Base-by-base conservation (phyloP, 2,797 vertebrate species). In the Arnoldichthys spilopterus region DNA sequence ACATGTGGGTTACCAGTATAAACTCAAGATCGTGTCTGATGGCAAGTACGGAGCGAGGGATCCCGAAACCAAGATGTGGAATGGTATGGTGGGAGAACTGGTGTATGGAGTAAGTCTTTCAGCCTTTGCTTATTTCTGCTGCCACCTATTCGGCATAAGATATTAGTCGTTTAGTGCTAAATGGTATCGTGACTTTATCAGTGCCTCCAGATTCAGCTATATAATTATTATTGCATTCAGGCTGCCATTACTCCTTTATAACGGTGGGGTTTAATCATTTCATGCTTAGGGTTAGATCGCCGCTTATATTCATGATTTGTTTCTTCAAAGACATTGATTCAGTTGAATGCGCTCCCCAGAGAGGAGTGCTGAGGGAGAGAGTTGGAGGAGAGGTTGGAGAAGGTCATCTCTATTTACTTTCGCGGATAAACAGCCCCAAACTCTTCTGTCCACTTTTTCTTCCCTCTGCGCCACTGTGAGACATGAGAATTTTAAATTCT, bases 1-100 rank as follows among this genome's bases (percentile, higher is more conserved):
- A 83, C 98, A 99, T 0, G 98, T 99, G 82, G 95, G 97, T 85
- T 98, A 98, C 87, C 95, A 96, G 82, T 99, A 99, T 91, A 95
- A 96, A 47, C 93, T 99, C 74, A 97, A 98, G 91, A 92, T 99
- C 0, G 98, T 99, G 75, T 93, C 95, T 0, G 98, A 99, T 9
- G 97, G 97, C 30, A 99, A 99, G 81, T 99, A 99, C 0, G 98
- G 98, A 72, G 98, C 98, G 53, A 92, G 93, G 16, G 97, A 99
- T 84, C 93, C 96, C 0, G 98, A 99, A 22, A 96, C 93, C 70
- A 99, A 98, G 87, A 96, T 96, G 32, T 99, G 98, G 98, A 99
- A 99, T 0, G 98, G 98, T 87, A 99, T 99, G 97, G 98, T 99
- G 84, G 98, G 98, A 79, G 98, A 99, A 67, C 95, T 99, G 6